Evolutionary conservation across 2,113 vertebrate species (phyloP), one percentile per base, ranked within the genome.

Genomic region (Nesoenas mayeri): DNA sequence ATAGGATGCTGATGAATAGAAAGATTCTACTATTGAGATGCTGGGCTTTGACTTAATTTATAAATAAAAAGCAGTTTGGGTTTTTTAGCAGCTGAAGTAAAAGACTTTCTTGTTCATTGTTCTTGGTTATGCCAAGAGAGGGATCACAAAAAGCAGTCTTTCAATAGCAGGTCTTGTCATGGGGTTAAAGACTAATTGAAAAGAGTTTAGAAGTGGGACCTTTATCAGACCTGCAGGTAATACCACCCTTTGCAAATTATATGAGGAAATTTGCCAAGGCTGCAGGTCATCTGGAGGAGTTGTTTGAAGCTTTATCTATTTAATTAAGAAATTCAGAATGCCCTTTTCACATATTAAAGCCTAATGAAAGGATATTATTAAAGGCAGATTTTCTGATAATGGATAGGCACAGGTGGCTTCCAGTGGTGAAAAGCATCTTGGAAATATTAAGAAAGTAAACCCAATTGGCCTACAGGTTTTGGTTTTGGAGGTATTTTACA

Each of bases 161-260:
- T 93, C 61, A 84, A 61, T 21, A 73, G 19, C 26, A 77, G n/a
- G 32, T 86, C 61, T 88, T 96, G 79, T 75, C 93, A 96, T 40
- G 12, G 26, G 53, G 85, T 94, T 93, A 96, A 92, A 95, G 74
- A 67, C 72, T 78, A 95, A 78, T 80, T 86, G 70, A 91, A 78
- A 73, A 51, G 7, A 6, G 31, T 48, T 38, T 91, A 75, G 38
- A 94, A 88, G 56, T 47, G 34, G 40, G 65, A 67, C 36, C 51
- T 88, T 82, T 83, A 86, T 86, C 74, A 93, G 36, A 21, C 79
- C 64, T 77, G 61, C 32, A 92, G 73, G 71, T 92, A 96, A 92
- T 91, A 70, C 19, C 15, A 51, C 7, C n/a, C 47, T 69, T 57
- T 74, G 53, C 15, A 86, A 93, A 89, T 89, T 91, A 64, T 48